Conservation (phyloP, 2,888 invertebrate species). For the Apotomis turbidana region DNA sequence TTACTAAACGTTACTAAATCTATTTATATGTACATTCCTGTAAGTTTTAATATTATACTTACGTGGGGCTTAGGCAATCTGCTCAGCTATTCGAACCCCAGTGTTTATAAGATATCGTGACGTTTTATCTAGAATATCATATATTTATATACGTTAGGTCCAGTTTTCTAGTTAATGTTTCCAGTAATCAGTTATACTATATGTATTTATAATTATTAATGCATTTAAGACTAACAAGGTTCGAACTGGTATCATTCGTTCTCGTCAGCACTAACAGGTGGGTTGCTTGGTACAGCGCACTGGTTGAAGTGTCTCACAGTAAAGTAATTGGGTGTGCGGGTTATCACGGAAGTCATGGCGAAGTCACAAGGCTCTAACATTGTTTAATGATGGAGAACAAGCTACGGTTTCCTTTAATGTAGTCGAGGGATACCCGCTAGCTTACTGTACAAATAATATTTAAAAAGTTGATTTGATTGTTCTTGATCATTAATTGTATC, state of each 20-base stretch:
- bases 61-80: constrained; percentile 49
- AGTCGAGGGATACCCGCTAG: not conserved
- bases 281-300: constrained; percentile 56
- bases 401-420: constrained; percentile 1
- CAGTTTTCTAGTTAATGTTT: constrained; percentile 38
- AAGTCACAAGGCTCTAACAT: not conserved
- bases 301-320: constrained; percentile 45
- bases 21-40: constrained; percentile 65
- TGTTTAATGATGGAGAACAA: not conserved
- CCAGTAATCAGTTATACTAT: constrained; percentile 24
- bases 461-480: not conserved
- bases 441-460: not conserved
- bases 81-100: constrained; percentile 48
- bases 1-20: constrained; percentile 51
- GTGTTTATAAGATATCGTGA: constrained; percentile 43
- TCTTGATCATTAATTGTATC: not conserved
- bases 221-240: constrained; percentile 39
- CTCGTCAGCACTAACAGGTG: constrained; percentile 52
- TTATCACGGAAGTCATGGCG: constrained; percentile 10
- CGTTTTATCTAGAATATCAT: constrained; percentile 29
- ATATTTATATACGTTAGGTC: constrained; percentile 34
- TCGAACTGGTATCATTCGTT: constrained; percentile 34
- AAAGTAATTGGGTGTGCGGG: constrained; percentile 41
- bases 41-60: constrained; percentile 48
- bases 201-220: constrained; percentile 39